Base-by-base conservation (phyloP, 2,888 invertebrate genomes). In the Ectemnius cavifrons region DNA sequence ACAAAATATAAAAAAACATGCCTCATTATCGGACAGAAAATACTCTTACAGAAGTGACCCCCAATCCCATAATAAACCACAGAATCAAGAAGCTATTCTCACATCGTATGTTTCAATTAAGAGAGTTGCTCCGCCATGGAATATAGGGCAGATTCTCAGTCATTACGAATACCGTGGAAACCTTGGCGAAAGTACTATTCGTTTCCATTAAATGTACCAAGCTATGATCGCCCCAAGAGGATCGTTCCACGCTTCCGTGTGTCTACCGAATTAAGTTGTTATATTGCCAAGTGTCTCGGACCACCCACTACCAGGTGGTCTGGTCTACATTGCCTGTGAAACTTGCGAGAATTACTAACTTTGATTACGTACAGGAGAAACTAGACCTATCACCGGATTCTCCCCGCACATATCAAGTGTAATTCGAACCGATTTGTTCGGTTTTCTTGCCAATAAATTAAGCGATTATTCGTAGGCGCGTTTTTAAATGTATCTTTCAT, bases 401-500 rank as follows among this genome's bases (percentile, higher is more conserved):
- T 2, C 37, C 37, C 1, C 2, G 37, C 37, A 8, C 6, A 6
- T 37, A 37, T 8, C 37, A 11, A 37, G 2, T 37, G 11, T 37
- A 37, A 37, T 37, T 8, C 37, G 8, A 6, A 11, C 37, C 4
- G 37, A 8, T 37, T 37, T 37, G 37, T 11, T 37, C 8, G 37
- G 6, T 37, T 37, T 37, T 37, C 37, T 37, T 11, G 37, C 5
- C 37, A 11, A 6, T 11, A 63, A 63, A 68, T 75, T 68, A 66
- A 52, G 69, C 16, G 46, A 14, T 37, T 16, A 6, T 8, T 1
- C 28, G 52, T 16, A 28, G n/a, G 28, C n/a, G 57, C 3, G 80
- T 82, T 82, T 80, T 80, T 82, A 78, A 78, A 86, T 79, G 78
- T 85, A 84, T 84, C 83, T 85, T 85, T 83, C 81, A 83, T 77